phyloP scores from a whole-genome alignment of 2,797 vertebrate genomes.

The Myiothlypis chrysogaster region DNA sequence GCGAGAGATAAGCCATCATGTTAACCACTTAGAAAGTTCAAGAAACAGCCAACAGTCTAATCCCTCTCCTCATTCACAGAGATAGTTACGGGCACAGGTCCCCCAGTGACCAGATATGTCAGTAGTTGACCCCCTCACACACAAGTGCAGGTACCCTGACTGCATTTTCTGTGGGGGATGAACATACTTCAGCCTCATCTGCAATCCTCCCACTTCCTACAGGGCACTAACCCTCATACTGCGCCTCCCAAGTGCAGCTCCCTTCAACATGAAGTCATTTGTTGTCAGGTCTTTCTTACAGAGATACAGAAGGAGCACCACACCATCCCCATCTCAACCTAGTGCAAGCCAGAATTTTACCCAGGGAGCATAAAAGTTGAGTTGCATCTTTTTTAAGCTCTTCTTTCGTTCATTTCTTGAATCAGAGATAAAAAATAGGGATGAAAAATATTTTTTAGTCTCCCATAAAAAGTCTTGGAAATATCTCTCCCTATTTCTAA shows the following conservation, averaged over 20 bases:
- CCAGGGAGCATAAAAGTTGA: not conserved
- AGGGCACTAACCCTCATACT: not conserved
- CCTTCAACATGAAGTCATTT: not conserved
- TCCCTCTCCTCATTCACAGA: not conserved
- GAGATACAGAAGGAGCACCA: not conserved
- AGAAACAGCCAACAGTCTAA: not conserved
- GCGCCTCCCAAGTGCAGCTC: not conserved
- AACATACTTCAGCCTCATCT: accelerated
- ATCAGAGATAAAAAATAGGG: not conserved
- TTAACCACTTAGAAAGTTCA: not conserved
- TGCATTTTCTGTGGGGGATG: not conserved
- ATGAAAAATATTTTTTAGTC: not conserved
- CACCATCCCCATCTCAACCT: not conserved
- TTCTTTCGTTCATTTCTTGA: not conserved
- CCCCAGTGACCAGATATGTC: not conserved
- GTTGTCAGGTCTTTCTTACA: not conserved
- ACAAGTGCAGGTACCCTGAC: no score
- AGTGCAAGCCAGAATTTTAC: not conserved
- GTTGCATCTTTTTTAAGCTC: not conserved
- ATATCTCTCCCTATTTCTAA: not conserved
- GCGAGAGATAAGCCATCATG: not conserved
- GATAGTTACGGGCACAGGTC: not conserved
- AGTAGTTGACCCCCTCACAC: not conserved
- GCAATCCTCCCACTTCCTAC: not conserved
- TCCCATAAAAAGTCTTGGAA: not conserved